Conservation (phyloP, 2,113 vertebrate genomes). For the Epinephelus lanceolatus region DNA sequence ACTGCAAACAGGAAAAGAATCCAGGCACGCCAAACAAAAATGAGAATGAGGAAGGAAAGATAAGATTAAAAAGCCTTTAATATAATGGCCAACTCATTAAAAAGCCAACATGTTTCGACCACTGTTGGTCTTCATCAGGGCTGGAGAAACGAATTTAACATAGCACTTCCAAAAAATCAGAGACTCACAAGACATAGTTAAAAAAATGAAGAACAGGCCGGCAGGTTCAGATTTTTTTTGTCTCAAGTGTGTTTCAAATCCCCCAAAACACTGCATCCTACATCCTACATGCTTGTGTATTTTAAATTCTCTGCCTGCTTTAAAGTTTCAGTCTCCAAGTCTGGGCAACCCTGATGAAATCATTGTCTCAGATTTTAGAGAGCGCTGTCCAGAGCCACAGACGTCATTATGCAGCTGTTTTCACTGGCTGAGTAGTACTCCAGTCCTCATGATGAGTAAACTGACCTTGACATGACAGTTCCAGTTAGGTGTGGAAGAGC, state of each 20-base stretch:
- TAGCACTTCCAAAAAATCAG: background rate
- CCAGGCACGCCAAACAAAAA: too few species aligned
- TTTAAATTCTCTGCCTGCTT: background rate
- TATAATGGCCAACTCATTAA: too few species aligned
- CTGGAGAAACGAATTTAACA: too few species aligned
- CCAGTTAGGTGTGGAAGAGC: background rate
- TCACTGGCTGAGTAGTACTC: background rate
- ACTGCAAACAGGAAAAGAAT: too few species aligned
- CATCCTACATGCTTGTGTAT: background rate
- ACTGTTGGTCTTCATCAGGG: too few species aligned
- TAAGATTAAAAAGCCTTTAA: too few species aligned
- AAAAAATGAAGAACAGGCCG: background rate
- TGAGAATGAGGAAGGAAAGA: too few species aligned
- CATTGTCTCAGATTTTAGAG: background rate
- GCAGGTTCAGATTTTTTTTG: background rate
- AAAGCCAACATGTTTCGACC: too few species aligned
- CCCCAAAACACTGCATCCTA: background rate
- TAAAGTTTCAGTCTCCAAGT: background rate
- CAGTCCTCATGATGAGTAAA: conserved; percentile 2
- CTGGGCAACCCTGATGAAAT: background rate
- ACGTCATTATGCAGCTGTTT: background rate
- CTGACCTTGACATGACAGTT: background rate
- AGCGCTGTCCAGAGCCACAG: background rate
- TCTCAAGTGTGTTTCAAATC: background rate
- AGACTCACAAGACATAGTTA: background rate